Evolutionary conservation across 2,797 vertebrate genomes (phyloP), one percentile per base, ranked within the genome.

Genomic region (Streptopelia turtur): DNA sequence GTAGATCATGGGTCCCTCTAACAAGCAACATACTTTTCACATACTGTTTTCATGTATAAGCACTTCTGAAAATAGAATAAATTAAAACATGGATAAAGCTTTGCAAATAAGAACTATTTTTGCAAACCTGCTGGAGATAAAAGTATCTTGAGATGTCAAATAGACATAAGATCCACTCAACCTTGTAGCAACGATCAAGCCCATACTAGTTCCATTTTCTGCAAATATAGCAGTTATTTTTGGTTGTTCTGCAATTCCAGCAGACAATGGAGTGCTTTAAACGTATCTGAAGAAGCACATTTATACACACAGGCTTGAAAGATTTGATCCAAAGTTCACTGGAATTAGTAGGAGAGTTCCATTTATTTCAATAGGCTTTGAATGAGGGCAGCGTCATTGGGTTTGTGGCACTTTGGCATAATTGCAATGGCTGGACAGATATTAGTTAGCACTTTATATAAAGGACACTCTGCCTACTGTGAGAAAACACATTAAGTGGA

Each of bases 81-180:
- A 90, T 76, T 69, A 61, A 91, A 94, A 65, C 2, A 11, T 15
- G 50, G 69, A 50, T 63, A 78, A 87, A 72, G 22, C 41, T 83
- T 82, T 69, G 30, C 22, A 59, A 91, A 82, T 14, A 59, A 84
- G 35, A 66, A 74, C 43, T 92, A 84, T 60, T 84, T 95, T 89
- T 93, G 64, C 39, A 56, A 39, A 61, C 13, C 45, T 70, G 74
- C 64, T 87, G 86, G 95, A 95, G 68, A 82, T 35, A 68, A 91
- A 91, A 89, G 71, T 35, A 41, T 66, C 65, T 61, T 65, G 79
- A 96, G 68, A 85, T 56, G 37, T 35, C 70, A 77, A 60, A 35
- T 12, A 93, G 78, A 74, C 89, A 63, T 39, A 82, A 66, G 71
- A 92, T 85, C 43, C 85, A 74, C 64, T 90, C 68, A 85, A 45